Percentiles rank a stretch among this genome's conserved stretches.
These are phyloP conservation scores for Gerris lacustris DNA, from an alignment of 2,888 invertebrate genomes.

Conservation along the genomic window DNA sequence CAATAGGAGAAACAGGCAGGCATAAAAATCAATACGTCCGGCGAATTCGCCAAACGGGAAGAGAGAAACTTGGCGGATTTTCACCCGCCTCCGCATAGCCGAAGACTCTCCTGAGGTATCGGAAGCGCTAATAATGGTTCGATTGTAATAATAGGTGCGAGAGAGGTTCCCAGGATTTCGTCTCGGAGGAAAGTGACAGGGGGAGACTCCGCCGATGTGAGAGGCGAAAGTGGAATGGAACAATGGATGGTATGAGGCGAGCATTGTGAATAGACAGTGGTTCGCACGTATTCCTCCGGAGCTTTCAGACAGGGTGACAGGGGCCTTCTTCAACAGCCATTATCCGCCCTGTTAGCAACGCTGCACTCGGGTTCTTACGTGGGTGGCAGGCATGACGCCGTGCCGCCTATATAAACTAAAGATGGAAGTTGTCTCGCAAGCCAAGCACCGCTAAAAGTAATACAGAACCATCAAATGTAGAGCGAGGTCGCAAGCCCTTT, in stretches of 20 bases:
- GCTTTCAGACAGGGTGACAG: background rate
- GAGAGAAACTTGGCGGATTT: too few relatives aligned
- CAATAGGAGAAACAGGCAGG: too few relatives aligned
- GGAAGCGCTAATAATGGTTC: slow-evolving; percentile 2
- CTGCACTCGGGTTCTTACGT: background rate
- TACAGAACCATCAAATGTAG: too few relatives aligned
- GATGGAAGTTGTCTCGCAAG: too few relatives aligned
- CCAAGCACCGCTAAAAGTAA: too few relatives aligned
- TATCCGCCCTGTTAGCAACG: background rate
- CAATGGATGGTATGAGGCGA: too few relatives aligned
- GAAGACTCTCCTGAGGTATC: background rate
- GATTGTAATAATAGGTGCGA: background rate
- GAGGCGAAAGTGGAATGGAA: background rate
- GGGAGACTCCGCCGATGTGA: background rate
- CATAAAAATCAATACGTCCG: too few relatives aligned
- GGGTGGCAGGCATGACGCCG: background rate
- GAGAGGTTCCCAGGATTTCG: background rate
- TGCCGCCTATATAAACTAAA: too few relatives aligned
- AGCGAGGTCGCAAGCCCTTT: too few relatives aligned
- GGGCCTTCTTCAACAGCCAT: background rate
- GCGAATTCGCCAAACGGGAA: too few relatives aligned
- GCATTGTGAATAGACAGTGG: too few relatives aligned
- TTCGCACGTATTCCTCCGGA: background rate
- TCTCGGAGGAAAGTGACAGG: background rate
- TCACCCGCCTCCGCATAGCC: background rate